Percentiles rank a stretch among this genome's conserved stretches.
Evolutionary conservation across 2,888 invertebrate genomes (phyloP).

Genomic region (Andrena marginata): DNA sequence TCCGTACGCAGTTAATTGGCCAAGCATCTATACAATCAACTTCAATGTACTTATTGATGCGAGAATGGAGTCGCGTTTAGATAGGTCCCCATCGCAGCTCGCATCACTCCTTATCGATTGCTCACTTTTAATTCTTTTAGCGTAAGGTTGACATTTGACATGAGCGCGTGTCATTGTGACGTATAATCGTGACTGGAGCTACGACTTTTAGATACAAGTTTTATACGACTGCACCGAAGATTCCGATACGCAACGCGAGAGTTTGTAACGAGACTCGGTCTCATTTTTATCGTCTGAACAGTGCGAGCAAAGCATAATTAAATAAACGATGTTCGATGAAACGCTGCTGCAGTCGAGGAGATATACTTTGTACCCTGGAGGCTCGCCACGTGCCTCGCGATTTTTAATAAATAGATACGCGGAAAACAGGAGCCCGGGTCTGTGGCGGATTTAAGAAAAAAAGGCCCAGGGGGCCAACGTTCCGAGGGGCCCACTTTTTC

Average conservation of each 20-base stretch:
- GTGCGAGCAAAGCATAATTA: not conserved
- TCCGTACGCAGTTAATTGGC: conserved; percentile 4
- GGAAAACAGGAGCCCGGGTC: no score
- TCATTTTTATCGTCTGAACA: conserved; percentile 20
- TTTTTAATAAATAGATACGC: no score
- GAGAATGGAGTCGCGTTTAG: not conserved
- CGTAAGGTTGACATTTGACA: conserved; percentile 22
- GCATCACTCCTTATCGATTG: not conserved
- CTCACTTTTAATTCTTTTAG: conserved; percentile 23
- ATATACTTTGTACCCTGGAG: not conserved
- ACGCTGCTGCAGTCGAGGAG: not conserved
- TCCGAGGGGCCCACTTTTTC: no score
- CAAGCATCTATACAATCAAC: conserved; percentile 6
- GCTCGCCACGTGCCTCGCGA: no score
- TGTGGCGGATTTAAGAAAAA: no score
- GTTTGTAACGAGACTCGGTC: not conserved
- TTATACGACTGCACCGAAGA: conserved; percentile 18
- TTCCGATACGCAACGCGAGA: not conserved
- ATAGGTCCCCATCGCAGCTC: not conserved
- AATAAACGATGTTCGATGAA: conserved; percentile 20
- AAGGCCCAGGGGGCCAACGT: no score
- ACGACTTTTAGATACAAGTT: conserved; percentile 34
- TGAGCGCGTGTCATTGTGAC: conserved; percentile 2
- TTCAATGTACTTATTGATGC: not conserved
- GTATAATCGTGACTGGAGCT: not conserved